Evolutionary conservation across 2,113 vertebrate genomes (phyloP), one percentile per base, ranked within the genome.

Genomic region (Piaya cayana): DNA sequence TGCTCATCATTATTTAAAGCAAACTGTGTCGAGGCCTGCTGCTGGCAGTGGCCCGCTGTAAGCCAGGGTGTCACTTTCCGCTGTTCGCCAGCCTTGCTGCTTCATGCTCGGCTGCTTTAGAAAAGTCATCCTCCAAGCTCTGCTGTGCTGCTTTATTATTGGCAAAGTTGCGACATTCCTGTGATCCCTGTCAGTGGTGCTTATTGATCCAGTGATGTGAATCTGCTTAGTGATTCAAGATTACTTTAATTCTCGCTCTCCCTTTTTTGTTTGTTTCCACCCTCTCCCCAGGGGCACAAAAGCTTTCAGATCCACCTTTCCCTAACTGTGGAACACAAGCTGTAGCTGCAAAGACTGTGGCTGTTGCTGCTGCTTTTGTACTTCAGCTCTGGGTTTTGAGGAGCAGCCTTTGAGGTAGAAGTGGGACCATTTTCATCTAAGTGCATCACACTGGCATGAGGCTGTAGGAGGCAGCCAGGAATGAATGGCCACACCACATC

Each of bases 131-230:
- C 94, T 95, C 79, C 52, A 3, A 89, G 94, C 95, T 97, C 88
- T 92, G 84, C 95, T 86, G 90, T 83, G 90, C 84, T 90, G 91
- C 81, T 98, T 97, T 97, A 82, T 98, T 97, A 98, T 97, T 97
- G 95, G 96, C 96, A 93, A 92, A 97, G 95, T 95, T 97, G 96
- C 92, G 76, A 94, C 97, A 97, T 95, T 96, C 84, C 95, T 96
- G 94, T 97, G 97, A 98, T 97, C 97, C 96, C 96, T 97, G 97
- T 97, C 97, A 97, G 97, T 96, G 90, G 92, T 95, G 92, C 92
- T 97, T 97, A 97, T 96, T 97, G 95, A 97, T 97, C 96, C 96
- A 62, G 93, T 80, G 93, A 95, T 97, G 96, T 96, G 96, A 97
- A 97, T 97, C 97, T 97, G 96, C 92, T 97, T 97, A 96, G 96